Percentiles rank a stretch among this genome's conserved stretches.
These are phyloP conservation scores for Pavo muticus DNA, from an alignment of 2,113 vertebrate genomes.

Conservation along the genomic window DNA sequence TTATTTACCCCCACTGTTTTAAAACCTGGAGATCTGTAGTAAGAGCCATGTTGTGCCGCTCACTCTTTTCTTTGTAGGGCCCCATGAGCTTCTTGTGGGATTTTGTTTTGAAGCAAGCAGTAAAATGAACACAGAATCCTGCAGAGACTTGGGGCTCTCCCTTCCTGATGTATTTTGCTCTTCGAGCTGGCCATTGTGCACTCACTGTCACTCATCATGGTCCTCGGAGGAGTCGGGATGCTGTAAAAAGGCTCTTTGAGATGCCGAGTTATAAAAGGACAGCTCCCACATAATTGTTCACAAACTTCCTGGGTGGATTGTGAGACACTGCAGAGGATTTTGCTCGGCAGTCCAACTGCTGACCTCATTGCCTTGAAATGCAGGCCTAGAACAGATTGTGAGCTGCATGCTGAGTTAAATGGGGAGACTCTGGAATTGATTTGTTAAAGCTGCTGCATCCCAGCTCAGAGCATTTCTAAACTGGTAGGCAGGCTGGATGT, in stretches of 20 bases:
- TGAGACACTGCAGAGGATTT: background rate
- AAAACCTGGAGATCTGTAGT: background rate
- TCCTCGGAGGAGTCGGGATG: background rate
- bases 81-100: background rate
- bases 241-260: slow-evolving; percentile 11
- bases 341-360: slow-evolving; percentile 9
- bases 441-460: background rate
- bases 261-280: background rate
- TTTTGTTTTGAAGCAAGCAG: background rate
- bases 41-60: background rate
- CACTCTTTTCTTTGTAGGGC: background rate
- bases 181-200: background rate
- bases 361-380: slow-evolving; percentile 54
- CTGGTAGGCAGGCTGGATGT: background rate
- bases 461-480: slow-evolving; percentile 8
- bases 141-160: background rate
- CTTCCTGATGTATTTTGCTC: background rate
- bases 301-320: slow-evolving; percentile 51
- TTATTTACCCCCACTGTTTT: background rate
- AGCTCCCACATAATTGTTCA: slow-evolving; percentile 23
- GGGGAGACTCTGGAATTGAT: background rate
- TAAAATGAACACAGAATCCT: background rate
- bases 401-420: background rate
- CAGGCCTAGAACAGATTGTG: slow-evolving; percentile 11
- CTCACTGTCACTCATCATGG: rapidly evolving